Base-by-base conservation (phyloP, 2,113 vertebrate species). In the Thunnus maccoyii region DNA sequence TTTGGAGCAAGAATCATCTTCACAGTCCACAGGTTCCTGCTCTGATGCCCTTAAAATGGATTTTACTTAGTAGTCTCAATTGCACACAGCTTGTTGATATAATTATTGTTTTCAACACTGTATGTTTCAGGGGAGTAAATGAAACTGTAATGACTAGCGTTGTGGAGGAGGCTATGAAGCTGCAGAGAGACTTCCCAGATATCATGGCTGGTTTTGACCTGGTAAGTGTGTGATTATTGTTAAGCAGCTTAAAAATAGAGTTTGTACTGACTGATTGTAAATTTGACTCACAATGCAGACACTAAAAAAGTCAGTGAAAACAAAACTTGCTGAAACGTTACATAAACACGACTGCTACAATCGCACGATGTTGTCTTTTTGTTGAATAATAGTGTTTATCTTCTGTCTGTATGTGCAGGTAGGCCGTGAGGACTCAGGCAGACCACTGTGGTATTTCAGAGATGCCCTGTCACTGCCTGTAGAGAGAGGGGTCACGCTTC, bases 131-230 rank as follows among this genome's bases (percentile, higher is more conserved):
- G 85, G 88, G 76, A n/a, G 75, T 94, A 16, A 94, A 95, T 18
- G 44, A 80, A 44, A 85, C 95, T 0, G 52, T 84, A 77, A 92
- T 98, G 80, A 86, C 78, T 66, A 51, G 81, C 63, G 92, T 72
- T 1, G 55, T 99, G 52, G 0, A 91, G 60, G 85, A 87, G 25
- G 96, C 97, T 3, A 94, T 98, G 89, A 48, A 30, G 3, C 94
- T 99, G 44, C 92, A 92, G 77, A 78, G 20, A 54, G 79, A 20
- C 44, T 99, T 97, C 83, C 96, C 97, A 25, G 92, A 94, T 20
- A 94, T 91, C 61, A 91, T 99, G 95, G 96, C 96, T 56, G 97
- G 98, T 4, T 99, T 98, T 80, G 97, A 98, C 85, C 84, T 99
- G 96, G 97, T 99, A 92, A 95, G 11, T 36, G 14, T 25, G 13